Base-by-base conservation (phyloP, 2,888 invertebrate genomes). In the Stratiomys singularior region DNA sequence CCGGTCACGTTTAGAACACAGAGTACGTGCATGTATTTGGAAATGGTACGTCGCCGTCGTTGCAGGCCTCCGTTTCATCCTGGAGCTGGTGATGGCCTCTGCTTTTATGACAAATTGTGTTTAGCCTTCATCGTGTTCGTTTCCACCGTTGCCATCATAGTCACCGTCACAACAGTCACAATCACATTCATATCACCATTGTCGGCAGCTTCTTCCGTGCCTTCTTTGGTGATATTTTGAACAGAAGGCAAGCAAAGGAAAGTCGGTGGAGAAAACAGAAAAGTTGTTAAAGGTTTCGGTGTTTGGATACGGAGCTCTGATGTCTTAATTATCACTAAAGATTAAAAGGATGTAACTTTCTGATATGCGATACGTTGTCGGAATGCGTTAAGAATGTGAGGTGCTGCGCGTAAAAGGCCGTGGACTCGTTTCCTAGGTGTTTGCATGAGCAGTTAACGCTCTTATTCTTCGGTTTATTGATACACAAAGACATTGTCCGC, bases 1-100 rank as follows among this genome's bases (percentile, higher is more conserved):
- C 79, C n/a, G 67, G 79, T 79, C 79, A 79, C 79, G 79, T 79
- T 79, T 79, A 58, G 72, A 78, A 79, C 79, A 78, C 77, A 64
- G 72, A 37, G 78, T 79, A 79, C 79, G 79, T 79, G 79, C 77
- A 79, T 79, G 79, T 79, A 78, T 79, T 79, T 79, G 79, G 76
- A 79, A 79, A 78, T 79, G 78, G 76, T 72, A 27, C 76, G 27
- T 63, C 69, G 69, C 27, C 72, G 46, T 56, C 23, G 18, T 18
- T 47, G 28, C 60, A 28, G 44, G 67, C 64, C 76, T 78, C 71
- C 69, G 52, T 67, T 46, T 74, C 46, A 56, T 78, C 37, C 76
- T 76, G 67, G 76, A 60, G 25, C 9, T 60, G 7, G n/a, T 74
- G 74, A 74, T 23, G 58, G 60, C 21, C 60, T 74, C 74, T 47